phyloP scores from a whole-genome alignment of 1,140 invertebrate species.

The Drosophila bocki region DNA sequence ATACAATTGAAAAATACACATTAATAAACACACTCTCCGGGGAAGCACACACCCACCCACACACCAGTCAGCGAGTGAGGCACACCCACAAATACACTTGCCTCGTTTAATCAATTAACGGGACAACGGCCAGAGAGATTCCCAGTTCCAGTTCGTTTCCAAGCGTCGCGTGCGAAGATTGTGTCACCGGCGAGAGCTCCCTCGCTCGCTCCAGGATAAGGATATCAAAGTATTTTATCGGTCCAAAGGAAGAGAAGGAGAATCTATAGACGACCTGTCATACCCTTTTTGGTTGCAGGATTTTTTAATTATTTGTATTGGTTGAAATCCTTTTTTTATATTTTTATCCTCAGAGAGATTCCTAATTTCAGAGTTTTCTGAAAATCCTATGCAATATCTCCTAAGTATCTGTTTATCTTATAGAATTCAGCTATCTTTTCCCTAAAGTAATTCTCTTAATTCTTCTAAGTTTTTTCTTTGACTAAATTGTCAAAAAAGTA shows the following conservation, averaged over 20 bases:
- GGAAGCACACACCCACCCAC: constrained; percentile 8
- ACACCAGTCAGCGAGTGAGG: neutral
- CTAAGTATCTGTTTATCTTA: neutral
- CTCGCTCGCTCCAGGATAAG: constrained; percentile 14
- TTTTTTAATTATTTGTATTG: too few species aligned
- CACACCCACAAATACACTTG: constrained; percentile 37
- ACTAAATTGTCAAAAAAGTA: too few species aligned
- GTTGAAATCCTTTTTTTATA: too few species aligned
- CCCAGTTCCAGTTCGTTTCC: constrained; percentile 27
- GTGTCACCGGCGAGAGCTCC: constrained; percentile 29
- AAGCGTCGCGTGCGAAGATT: constrained; percentile 64
- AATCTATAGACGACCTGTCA: neutral
- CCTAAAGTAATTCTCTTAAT: neutral
- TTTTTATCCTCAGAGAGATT: too few species aligned
- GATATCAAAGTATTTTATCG: constrained; percentile 4
- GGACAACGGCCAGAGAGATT: constrained; percentile 48
- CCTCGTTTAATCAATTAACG: constrained; percentile 71
- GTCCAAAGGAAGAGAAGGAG: too few species aligned
- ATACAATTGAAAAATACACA: constrained; percentile 51
- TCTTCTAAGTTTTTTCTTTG: too few species aligned
- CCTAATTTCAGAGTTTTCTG: too few species aligned
- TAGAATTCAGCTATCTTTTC: neutral
- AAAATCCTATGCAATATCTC: too few species aligned
- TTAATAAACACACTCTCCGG: constrained; percentile 13
- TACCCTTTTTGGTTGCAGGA: neutral